phyloP scores from a whole-genome alignment of 2,113 vertebrate genomes.

The Laterallus jamaicensis region DNA sequence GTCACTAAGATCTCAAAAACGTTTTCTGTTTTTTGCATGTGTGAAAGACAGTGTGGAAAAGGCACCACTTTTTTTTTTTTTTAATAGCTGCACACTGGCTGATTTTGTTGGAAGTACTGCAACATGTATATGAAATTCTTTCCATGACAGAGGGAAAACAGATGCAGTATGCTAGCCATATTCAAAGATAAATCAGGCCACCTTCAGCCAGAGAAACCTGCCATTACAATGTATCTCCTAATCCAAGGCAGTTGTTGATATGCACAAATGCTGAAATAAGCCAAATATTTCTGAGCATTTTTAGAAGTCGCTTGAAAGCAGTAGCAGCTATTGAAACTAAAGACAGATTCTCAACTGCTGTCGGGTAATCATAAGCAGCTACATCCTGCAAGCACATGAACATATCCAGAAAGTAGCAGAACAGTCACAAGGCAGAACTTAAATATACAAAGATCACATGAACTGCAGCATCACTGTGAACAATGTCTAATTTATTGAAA shows the following conservation, averaged over 20 bases:
- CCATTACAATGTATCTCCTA: fast-evolving
- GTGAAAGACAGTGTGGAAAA: neutral
- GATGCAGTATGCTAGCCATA: neutral
- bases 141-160: neutral
- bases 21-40: neutral
- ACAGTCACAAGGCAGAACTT: neutral
- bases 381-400: neutral
- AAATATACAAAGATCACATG: neutral
- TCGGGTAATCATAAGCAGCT: neutral
- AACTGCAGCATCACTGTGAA: neutral
- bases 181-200: neutral
- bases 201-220: neutral
- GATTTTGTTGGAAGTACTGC: neutral
- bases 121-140: neutral
- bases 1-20: neutral
- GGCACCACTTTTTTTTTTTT: neutral
- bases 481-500: neutral
- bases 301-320: neutral
- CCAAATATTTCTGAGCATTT: neutral
- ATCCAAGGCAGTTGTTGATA: neutral
- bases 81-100: neutral
- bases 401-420: neutral
- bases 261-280: neutral
- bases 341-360: neutral
- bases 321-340: neutral